Base-by-base conservation (phyloP, 92 coral and sea anemone species). In the Bergia puertoricense region DNA sequence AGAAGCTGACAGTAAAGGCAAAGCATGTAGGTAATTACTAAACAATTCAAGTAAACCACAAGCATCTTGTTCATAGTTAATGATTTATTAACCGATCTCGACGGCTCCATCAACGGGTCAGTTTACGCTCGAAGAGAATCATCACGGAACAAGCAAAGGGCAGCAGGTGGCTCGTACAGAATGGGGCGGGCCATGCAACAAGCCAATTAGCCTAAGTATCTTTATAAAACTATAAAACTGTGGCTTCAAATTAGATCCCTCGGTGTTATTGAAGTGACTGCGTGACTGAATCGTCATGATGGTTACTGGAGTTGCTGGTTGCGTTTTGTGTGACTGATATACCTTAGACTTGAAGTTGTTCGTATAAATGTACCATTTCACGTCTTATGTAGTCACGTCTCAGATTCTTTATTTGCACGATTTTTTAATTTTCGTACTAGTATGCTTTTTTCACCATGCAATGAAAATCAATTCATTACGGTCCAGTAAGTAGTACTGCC, bases 31-130 rank as follows among this genome's bases (percentile, higher is more conserved):
- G 87, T 84, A 84, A 84, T 84, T 68, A 43, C 66, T 13, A 84
- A 84, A 84, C 46, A 43, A 84, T 84, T 68, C 75, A 48, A 84
- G 37, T 23, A 80, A 80, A 71, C 79, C 87, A 84, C 77, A 84
- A 23, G 87, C 51, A 83, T 43, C 42, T 22, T 68, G 77, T 83
- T 30, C 79, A 46, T 84, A 48, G 6, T 84, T 45, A 71, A 84
- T 84, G 79, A 84, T 72, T 45, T 46, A 71, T 46, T 44, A 48
- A 42, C 86, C 76, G 9, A 66, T 42, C 9, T 66, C 50, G 50
- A 79, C 13, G 43, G 38, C 13, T 50, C 82, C 67, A 40, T 66
- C 54, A 42, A 66, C 75, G 43, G 56, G 38, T 65, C 22, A 66
- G 56, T 66, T 82, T 14, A 80, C 77, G 44, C 59, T 69, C 87